Percentiles rank a stretch among this genome's conserved stretches.
These are phyloP conservation scores for Luffia ferchaultella DNA, from an alignment of 2,888 invertebrate species.

Conservation along the genomic window DNA sequence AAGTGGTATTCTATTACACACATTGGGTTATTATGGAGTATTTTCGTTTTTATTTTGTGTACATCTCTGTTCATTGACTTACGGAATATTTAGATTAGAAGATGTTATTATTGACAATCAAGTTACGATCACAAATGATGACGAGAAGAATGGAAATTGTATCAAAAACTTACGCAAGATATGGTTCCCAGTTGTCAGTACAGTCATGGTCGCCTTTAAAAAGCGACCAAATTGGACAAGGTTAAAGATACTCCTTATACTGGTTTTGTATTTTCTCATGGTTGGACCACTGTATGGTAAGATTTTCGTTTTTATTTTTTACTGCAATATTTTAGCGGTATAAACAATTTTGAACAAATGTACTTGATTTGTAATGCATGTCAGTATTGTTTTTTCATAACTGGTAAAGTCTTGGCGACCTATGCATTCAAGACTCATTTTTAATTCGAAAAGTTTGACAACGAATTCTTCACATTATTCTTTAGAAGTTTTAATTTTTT, in stretches of 20 bases:
- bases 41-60: slow-evolving; percentile 41
- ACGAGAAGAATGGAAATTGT: background rate
- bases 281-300: slow-evolving; percentile 59
- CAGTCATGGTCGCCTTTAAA: slow-evolving; percentile 42
- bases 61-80: slow-evolving; percentile 37
- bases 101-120: slow-evolving; percentile 28
- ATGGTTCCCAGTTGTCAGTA: slow-evolving; percentile 40
- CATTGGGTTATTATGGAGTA: slow-evolving; percentile 53
- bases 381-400: background rate
- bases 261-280: slow-evolving; percentile 46
- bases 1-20: slow-evolving; percentile 55
- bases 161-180: slow-evolving; percentile 27
- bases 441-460: too few species aligned
- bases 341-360: background rate
- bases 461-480: too few species aligned
- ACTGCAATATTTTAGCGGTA: too few species aligned
- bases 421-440: too few species aligned
- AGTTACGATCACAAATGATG: slow-evolving; percentile 16
- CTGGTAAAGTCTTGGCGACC: too few species aligned
- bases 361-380: background rate
- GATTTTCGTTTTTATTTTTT: slow-evolving; percentile 16
- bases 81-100: slow-evolving; percentile 45
- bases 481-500: background rate
- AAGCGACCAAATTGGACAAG: slow-evolving; percentile 38
- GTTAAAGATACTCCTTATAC: slow-evolving; percentile 41